These are phyloP conservation scores for Hyles vespertilio DNA, from an alignment of 1,140 invertebrate species.

Conservation along the genomic window DNA sequence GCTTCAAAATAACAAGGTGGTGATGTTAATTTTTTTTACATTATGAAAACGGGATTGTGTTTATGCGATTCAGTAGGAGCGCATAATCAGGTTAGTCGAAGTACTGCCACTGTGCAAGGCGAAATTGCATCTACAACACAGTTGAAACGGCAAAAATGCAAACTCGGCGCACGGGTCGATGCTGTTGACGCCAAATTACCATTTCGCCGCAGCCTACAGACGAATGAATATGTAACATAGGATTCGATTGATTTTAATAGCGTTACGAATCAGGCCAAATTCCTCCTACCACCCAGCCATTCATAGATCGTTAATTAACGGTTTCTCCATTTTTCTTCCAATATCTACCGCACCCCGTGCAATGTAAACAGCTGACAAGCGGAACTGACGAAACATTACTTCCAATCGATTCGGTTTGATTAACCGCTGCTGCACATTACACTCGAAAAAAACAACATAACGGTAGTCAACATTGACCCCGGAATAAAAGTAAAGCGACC, in stretches of 20 bases:
- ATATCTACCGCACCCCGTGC: no score
- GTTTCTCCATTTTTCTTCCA: not conserved
- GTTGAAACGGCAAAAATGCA: slow-evolving; percentile 57
- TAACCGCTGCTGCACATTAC: no score
- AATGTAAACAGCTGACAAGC: no score
- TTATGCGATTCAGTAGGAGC: slow-evolving; percentile 26
- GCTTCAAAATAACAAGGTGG: no score
- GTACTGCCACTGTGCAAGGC: slow-evolving; percentile 17
- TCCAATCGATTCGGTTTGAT: no score
- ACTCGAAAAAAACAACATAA: no score
- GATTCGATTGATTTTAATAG: slow-evolving; percentile 46
- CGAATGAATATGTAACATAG: slow-evolving; percentile 65
- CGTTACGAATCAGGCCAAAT: slow-evolving; percentile 23
- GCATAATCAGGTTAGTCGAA: slow-evolving; percentile 28
- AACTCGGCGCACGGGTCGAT: slow-evolving; percentile 33
- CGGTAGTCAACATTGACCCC: no score
- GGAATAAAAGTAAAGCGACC: no score
- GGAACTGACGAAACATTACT: no score
- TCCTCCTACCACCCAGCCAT: not conserved
- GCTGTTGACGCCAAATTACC: slow-evolving; percentile 64
- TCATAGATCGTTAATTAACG: not conserved
- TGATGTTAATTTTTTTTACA: no score
- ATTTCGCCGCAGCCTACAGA: slow-evolving; percentile 53
- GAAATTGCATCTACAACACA: slow-evolving; percentile 39
- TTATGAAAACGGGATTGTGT: slow-evolving; percentile 16